These are phyloP conservation scores for Petromus typicus DNA, from an alignment of 2,113 vertebrate genomes.

Conservation along the genomic window DNA sequence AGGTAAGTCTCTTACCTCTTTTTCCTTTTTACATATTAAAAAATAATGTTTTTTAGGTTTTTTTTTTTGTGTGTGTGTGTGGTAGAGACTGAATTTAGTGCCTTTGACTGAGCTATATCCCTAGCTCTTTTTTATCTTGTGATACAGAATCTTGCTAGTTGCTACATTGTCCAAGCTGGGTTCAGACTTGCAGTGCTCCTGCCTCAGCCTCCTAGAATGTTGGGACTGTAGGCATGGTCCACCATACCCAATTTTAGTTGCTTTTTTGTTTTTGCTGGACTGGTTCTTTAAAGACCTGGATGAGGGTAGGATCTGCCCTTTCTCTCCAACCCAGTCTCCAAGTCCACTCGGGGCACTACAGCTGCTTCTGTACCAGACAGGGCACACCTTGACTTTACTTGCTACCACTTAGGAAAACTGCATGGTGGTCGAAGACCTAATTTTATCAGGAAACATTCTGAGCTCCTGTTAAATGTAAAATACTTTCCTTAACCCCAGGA, in stretches of 20 bases:
- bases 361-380: too few relatives aligned
- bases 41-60: neutral
- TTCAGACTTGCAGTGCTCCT: neutral
- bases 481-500: constrained; percentile 56
- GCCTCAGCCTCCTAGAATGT: neutral
- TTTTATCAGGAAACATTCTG: constrained; percentile 71
- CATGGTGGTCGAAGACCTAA: constrained; percentile 37
- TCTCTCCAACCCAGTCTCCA: too few relatives aligned
- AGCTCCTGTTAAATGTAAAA: constrained; percentile 72
- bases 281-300: constrained; percentile 34
- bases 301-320: neutral
- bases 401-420: constrained; percentile 55
- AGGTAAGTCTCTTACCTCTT: neutral
- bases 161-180: neutral
- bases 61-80: neutral
- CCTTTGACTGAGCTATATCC: neutral
- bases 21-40: neutral
- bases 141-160: neutral
- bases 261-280: neutral
- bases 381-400: too few relatives aligned
- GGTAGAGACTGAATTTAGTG: neutral
- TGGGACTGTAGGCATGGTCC: neutral
- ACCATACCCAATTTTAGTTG: neutral
- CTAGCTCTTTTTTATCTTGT: neutral
- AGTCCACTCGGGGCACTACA: too few relatives aligned